Conservation (phyloP, 1,140 invertebrate genomes). For the Tetraneura akinire region DNA sequence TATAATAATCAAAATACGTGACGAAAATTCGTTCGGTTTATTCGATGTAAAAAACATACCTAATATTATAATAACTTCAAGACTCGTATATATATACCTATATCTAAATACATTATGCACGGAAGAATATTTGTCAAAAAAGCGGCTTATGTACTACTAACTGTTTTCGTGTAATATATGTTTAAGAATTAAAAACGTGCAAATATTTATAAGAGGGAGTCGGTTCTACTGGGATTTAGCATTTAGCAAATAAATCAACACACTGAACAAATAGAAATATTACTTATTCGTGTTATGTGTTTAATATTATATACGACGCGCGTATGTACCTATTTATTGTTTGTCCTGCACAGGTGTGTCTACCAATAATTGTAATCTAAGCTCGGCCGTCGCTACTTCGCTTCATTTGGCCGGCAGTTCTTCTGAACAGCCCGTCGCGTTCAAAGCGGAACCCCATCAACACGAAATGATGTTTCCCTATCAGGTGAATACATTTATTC, state of each 20-base stretch:
- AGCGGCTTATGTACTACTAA: too few relatives aligned
- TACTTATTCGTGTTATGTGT: too few relatives aligned
- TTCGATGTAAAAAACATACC: too few relatives aligned
- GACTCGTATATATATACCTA: too few relatives aligned
- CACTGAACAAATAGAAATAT: neutral
- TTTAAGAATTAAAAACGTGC: too few relatives aligned
- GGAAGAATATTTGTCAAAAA: too few relatives aligned
- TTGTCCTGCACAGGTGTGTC: conserved; percentile 45
- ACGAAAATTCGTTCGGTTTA: too few relatives aligned
- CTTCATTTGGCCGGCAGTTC: conserved; percentile 75
- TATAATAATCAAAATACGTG: too few relatives aligned
- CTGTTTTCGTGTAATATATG: too few relatives aligned
- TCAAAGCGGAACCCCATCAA: conserved; percentile 61
- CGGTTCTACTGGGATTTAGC: neutral
- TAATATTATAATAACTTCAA: too few relatives aligned
- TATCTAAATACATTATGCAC: too few relatives aligned
- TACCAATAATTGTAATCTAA: conserved; percentile 65
- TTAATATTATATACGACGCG: neutral
- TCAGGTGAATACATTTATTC: conserved; percentile 64
- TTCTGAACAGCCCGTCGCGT: conserved; percentile 60
- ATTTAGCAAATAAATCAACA: neutral
- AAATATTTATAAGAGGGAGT: too few relatives aligned
- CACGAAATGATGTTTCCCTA: conserved; percentile 67
- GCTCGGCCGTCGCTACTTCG: conserved; percentile 76
- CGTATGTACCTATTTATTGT: neutral